Conservation (phyloP, 2,113 vertebrate species). For the Riparia riparia region DNA sequence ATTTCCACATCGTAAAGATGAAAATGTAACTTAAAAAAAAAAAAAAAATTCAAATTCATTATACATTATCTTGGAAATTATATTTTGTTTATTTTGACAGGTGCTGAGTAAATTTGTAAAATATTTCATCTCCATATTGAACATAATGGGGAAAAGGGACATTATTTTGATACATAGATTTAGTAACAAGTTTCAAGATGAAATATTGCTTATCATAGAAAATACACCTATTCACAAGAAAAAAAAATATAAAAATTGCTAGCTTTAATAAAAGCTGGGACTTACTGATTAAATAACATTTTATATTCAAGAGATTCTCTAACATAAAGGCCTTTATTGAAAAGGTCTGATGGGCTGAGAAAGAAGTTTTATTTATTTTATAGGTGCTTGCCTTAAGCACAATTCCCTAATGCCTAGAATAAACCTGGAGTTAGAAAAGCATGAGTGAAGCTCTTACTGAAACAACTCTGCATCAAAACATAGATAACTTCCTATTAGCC, state of each 20-base stretch:
- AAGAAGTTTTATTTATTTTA: conserved; percentile 60
- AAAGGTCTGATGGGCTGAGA: conserved; percentile 31
- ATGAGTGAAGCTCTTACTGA: conserved; percentile 40
- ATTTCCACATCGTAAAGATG: background rate
- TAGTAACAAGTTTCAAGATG: conserved; percentile 47
- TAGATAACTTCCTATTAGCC: conserved; percentile 65
- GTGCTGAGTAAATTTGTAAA: conserved; percentile 8
- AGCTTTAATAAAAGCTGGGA: conserved; percentile 38
- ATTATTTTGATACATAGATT: conserved; percentile 55
- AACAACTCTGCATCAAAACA: conserved; percentile 54
- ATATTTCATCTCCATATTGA: conserved; percentile 26
- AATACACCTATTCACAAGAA: conserved; percentile 36
- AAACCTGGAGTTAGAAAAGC: conserved; percentile 47
- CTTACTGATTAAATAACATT: conserved; percentile 67
- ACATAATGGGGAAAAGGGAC: conserved; percentile 10
- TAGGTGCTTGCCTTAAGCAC: conserved; percentile 52
- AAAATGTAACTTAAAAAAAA: conserved; percentile 17
- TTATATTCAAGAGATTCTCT: conserved; percentile 43
- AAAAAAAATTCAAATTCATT: conserved; percentile 20
- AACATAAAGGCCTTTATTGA: conserved; percentile 40
- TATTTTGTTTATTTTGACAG: conserved; percentile 56
- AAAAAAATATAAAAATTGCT: conserved; percentile 21
- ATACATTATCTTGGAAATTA: conserved; percentile 45
- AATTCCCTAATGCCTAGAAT: conserved; percentile 43
- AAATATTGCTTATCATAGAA: conserved; percentile 47